Base-by-base conservation (phyloP, 2,113 vertebrate genomes). In the Gorilla gorilla region DNA sequence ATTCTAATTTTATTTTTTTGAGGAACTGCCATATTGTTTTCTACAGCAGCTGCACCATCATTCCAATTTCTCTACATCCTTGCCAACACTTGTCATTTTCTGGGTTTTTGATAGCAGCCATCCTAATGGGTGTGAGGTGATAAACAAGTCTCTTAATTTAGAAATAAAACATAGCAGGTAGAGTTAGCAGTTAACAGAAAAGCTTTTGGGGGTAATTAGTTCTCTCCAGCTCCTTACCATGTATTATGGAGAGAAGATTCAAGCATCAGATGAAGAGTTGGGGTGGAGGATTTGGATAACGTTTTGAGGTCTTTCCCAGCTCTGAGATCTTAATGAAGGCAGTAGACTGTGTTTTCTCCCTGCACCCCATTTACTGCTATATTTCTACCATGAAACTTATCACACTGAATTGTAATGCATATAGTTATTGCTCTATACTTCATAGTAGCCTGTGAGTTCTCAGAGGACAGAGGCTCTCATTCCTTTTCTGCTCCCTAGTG, bases 1-100 rank as follows among this genome's bases (percentile, higher is more conserved):
- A 40, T 45, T 89, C 75, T 76, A 18, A 43, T 95, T 97, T 73
- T 57, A 78, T 59, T 89, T 86, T 96, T 96, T 72, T 91, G 12
- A 72, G 45, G 43, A 80, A 27, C 48, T 13, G 1, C 38, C 17
- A 22, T 52, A 72, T 20, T 73, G 6, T 86, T 96, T 90, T n/a
- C 52, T 45, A 66, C 57, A 66, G 35, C 8, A 20, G 43, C 22
- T 43, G 4, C 32, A 40, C 18, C 78, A 70, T 22, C 18, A 35
- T 61, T 87, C 16, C n/a, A 87, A 0, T 64, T 79, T 92, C 64
- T 79, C n/a, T 20, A 68, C 25, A 76, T 76, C 14, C 18, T 90
- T 61, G 35, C 27, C 57, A 85, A 61, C 2, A 52, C 43, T 38
- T 88, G 20, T 7, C 64, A 48, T 68, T 82, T 89, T 76, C 76